phyloP scores from a whole-genome alignment of 2,888 invertebrate genomes.

The Sesia bembeciformis region DNA sequence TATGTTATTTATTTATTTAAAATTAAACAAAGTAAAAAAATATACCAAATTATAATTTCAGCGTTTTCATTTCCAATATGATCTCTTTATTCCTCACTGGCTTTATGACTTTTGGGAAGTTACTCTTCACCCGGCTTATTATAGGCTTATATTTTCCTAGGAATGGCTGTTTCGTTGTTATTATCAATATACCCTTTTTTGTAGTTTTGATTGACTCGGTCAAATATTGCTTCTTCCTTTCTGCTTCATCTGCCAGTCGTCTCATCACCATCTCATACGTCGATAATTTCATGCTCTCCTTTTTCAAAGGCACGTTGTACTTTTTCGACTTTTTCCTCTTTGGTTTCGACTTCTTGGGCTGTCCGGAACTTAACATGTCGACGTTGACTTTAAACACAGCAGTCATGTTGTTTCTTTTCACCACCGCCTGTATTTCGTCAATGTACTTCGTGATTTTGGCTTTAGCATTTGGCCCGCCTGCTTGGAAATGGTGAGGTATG shows the following conservation, averaged over 20 bases:
- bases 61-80: constrained; percentile 16
- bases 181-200: constrained; percentile 12
- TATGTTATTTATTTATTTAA: too few relatives aligned
- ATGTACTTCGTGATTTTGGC: constrained; percentile 36
- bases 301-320: constrained; percentile 54
- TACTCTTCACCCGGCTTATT: constrained; percentile 30
- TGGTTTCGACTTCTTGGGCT: constrained; percentile 13
- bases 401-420: constrained; percentile 32
- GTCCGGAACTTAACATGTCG: constrained; percentile 22
- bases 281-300: constrained; percentile 53
- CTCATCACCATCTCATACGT: constrained; percentile 47
- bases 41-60: too few relatives aligned
- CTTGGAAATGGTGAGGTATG: constrained; percentile 25
- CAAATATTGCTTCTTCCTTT: constrained; percentile 15
- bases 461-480: constrained; percentile 28
- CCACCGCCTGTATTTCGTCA: constrained; percentile 35
- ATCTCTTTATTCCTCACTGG: constrained; percentile 45
- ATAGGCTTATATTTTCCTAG: constrained; percentile 48
- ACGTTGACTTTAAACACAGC: constrained; percentile 45
- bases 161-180: constrained; percentile 26
- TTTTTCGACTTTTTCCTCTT: constrained; percentile 41
- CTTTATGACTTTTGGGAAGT: constrained; percentile 39
- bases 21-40: too few relatives aligned
- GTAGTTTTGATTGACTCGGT: constrained; percentile 21
- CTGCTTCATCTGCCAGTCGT: constrained; percentile 35